phyloP scores from a whole-genome alignment of 2,113 vertebrate genomes.

The Pteruthius melanotis region DNA sequence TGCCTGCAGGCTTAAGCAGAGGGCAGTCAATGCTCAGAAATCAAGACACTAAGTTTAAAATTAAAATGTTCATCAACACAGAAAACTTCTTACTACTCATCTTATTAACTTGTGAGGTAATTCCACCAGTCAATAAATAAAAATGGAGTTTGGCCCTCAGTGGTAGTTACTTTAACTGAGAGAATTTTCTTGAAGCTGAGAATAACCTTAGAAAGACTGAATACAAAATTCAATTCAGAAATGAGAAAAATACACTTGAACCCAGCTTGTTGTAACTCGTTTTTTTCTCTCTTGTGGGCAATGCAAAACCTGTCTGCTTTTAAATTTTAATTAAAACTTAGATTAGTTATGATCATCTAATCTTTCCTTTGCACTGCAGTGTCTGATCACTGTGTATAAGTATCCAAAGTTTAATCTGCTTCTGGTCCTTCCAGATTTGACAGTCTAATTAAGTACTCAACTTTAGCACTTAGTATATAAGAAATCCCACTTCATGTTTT shows the following conservation, averaged over 20 bases:
- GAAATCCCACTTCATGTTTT: conserved; percentile 9
- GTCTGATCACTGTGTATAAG: conserved; percentile 12
- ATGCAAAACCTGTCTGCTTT: conserved; percentile 22
- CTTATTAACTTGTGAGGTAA: background rate
- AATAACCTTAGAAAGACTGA: background rate
- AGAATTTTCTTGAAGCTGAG: background rate
- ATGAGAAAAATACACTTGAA: conserved; percentile 1
- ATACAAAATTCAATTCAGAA: conserved; percentile 6
- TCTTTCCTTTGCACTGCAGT: conserved; percentile 29
- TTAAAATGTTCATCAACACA: background rate
- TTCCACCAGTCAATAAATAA: background rate
- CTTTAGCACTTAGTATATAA: conserved; percentile 20
- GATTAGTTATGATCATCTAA: conserved; percentile 57
- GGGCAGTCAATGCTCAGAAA: background rate
- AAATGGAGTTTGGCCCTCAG: background rate
- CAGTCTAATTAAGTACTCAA: conserved; percentile 58
- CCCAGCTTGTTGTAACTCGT: background rate
- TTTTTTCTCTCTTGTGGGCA: conserved; percentile 6
- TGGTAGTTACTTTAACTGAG: background rate
- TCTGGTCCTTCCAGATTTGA: conserved; percentile 47
- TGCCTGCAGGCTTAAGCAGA: background rate
- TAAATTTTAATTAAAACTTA: conserved; percentile 64
- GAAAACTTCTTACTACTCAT: background rate
- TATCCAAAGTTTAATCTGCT: conserved; percentile 56
- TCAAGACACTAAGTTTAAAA: background rate